Percentiles rank a stretch among this genome's conserved stretches.
Evolutionary conservation across 2,113 vertebrate species (phyloP).

Genomic region (Poicephalus meyeri): DNA sequence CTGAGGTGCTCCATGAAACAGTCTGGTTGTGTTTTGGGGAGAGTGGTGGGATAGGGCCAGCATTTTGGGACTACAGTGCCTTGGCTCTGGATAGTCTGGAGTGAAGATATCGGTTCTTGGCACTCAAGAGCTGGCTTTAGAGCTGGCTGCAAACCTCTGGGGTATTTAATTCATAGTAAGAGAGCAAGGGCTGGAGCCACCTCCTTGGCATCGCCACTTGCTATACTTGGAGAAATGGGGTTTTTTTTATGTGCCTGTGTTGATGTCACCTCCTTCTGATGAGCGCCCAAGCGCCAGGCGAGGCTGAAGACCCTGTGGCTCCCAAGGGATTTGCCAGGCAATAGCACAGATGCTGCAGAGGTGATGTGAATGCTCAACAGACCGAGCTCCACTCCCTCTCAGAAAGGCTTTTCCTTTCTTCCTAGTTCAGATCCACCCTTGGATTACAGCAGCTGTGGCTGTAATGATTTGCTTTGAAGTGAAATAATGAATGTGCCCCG

Average conservation of each 20-base stretch:
- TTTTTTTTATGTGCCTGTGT: too few species aligned
- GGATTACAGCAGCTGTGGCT: neutral
- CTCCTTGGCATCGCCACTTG: neutral
- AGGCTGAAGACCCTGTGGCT: neutral
- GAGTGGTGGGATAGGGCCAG: neutral
- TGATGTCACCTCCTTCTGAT: too few species aligned
- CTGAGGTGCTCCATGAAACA: neutral
- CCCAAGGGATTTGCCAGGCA: neutral
- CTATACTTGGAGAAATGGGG: neutral
- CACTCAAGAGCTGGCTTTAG: neutral
- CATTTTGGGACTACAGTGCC: neutral
- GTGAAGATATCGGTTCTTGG: neutral
- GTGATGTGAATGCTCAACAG: neutral
- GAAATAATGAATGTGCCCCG: neutral
- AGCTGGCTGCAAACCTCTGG: neutral
- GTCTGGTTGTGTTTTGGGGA: neutral
- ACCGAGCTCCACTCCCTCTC: rapidly evolving
- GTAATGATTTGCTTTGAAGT: neutral
- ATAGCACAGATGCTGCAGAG: neutral
- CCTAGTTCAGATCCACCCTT: neutral
- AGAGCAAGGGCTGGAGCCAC: neutral
- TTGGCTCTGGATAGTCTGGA: neutral
- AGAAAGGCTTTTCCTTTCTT: neutral
- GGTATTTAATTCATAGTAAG: neutral
- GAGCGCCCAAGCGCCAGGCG: rapidly evolving